These are phyloP conservation scores for Passerina amoena DNA, from an alignment of 2,113 vertebrate genomes.

Conservation along the genomic window DNA sequence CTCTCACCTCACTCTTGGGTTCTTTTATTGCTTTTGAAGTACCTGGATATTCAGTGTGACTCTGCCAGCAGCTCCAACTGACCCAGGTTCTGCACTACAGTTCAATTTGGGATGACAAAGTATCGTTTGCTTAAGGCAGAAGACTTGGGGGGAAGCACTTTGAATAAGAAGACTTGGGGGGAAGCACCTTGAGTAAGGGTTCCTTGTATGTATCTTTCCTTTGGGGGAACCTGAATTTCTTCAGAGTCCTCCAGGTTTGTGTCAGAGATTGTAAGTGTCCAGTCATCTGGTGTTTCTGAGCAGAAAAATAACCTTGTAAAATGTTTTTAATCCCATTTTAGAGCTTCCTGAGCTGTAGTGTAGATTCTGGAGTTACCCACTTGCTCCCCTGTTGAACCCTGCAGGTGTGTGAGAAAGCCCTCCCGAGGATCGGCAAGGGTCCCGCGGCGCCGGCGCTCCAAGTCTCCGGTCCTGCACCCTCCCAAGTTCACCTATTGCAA, in stretches of 20 bases:
- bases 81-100: background rate
- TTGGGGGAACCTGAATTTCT: background rate
- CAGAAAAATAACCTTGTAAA: background rate
- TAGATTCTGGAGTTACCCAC: background rate
- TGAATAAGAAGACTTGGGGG: background rate
- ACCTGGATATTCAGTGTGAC: background rate
- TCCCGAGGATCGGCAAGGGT: conserved; percentile 71
- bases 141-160: background rate
- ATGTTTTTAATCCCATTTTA: background rate
- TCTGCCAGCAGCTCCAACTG: background rate
- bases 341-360: background rate
- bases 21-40: background rate
- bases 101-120: background rate
- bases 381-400: background rate
- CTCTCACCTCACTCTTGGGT: background rate
- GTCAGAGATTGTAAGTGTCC: background rate
- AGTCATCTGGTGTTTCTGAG: background rate
- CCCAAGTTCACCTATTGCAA: conserved; percentile 89
- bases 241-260: background rate
- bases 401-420: conserved; percentile 76
- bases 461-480: conserved; percentile 89
- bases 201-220: background rate
- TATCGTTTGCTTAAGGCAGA: background rate
- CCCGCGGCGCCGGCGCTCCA: conserved; percentile 80
- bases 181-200: background rate